Evolutionary conservation across 53 echinoderm and acorn worm genomes (phyloP).

Genomic region (Patiria pectinifera): DNA sequence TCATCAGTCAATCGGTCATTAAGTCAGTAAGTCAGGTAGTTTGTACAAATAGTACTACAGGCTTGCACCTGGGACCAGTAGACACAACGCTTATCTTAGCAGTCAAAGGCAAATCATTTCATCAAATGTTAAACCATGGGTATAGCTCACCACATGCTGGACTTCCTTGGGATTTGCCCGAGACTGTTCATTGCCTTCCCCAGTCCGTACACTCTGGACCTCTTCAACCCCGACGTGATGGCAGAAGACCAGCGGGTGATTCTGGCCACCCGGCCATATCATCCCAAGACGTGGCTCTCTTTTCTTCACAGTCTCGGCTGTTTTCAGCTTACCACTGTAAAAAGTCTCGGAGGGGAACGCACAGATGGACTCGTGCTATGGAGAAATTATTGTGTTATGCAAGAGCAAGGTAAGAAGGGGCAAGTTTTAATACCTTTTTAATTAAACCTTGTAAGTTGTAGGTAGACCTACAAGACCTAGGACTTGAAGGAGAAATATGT

Average conservation of each 20-base stretch:
- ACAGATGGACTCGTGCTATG: slow-evolving; percentile 87
- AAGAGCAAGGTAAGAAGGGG: not conserved
- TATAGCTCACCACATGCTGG: slow-evolving; percentile 67
- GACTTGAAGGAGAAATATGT: no score
- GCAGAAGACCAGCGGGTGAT: slow-evolving; percentile 82
- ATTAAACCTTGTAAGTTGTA: no score
- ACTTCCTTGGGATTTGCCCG: slow-evolving; percentile 80
- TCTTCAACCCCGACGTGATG: slow-evolving; percentile 88
- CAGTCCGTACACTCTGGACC: slow-evolving; percentile 75
- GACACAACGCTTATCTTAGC: no score
- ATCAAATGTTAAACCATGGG: slow-evolving; percentile 10
- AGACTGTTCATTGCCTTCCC: slow-evolving; percentile 88
- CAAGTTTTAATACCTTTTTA: not conserved
- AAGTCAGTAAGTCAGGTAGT: no score
- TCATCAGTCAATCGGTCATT: no score
- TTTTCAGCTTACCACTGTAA: slow-evolving; percentile 74
- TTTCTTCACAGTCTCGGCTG: slow-evolving; percentile 66
- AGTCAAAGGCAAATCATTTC: no score
- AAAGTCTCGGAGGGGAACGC: slow-evolving; percentile 78
- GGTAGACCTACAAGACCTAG: no score
- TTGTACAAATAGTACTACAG: no score
- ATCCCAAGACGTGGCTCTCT: slow-evolving; percentile 5
- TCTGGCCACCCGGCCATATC: slow-evolving; percentile 69
- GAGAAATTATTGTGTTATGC: not conserved
- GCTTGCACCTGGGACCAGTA: not conserved